A percentile compares a stretch with the other conserved stretches of the same genome.
Conservation (phyloP, 2,113 vertebrate genomes). For the Aix galericulata region DNA sequence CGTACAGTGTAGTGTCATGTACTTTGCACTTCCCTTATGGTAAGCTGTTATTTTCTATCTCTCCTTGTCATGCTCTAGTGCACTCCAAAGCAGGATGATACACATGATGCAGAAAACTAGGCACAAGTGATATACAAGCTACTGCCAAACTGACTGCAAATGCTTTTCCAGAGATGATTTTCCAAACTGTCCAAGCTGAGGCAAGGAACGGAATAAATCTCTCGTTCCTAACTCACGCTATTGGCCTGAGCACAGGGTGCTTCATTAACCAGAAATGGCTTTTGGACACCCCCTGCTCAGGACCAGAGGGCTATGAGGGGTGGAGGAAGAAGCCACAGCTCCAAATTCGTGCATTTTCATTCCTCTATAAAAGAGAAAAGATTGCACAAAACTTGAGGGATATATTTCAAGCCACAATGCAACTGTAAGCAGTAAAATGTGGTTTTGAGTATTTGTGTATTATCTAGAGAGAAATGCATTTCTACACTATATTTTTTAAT, state of each 20-base stretch:
- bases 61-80: not conserved
- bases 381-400: not conserved
- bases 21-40: not conserved
- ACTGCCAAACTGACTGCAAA: not conserved
- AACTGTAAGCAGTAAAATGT: not conserved
- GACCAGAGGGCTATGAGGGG: not conserved
- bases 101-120: not conserved
- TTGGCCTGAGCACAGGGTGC: not conserved
- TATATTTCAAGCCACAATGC: not conserved
- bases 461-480: not conserved
- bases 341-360: not conserved
- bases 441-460: not conserved
- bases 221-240: not conserved
- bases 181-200: not conserved
- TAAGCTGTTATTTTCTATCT: not conserved
- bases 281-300: not conserved
- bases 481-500: not conserved
- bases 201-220: constrained; percentile 10
- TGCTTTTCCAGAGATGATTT: constrained; percentile 12
- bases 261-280: not conserved
- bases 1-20: not conserved
- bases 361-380: not conserved
- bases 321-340: not conserved
- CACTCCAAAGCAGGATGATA: not conserved
- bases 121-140: not conserved